phyloP scores from a whole-genome alignment of 1,140 invertebrate species.

The Paraescarpia echinospica region DNA sequence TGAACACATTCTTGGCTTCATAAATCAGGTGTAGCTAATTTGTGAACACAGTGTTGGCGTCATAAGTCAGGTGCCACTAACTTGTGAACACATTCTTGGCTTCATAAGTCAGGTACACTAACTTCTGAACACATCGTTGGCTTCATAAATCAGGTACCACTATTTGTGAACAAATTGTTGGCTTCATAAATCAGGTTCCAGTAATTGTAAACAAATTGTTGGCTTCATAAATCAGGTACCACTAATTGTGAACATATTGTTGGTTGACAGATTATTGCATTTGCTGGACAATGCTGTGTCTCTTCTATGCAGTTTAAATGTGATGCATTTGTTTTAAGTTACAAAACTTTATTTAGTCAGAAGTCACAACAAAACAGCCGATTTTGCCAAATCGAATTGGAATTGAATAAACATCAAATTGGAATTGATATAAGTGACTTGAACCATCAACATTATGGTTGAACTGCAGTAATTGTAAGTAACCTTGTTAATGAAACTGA shows the following conservation, averaged over 20 bases:
- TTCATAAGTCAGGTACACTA: neutral
- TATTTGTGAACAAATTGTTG: neutral
- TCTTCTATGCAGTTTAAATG: too few relatives aligned
- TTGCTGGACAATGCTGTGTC: too few relatives aligned
- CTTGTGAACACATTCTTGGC: neutral
- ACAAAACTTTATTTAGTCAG: too few relatives aligned
- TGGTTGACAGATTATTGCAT: too few relatives aligned
- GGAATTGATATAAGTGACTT: too few relatives aligned
- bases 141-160: slow-evolving; percentile 77
- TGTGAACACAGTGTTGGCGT: slow-evolving; percentile 67
- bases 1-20: neutral
- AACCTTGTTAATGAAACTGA: too few relatives aligned
- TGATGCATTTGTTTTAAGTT: too few relatives aligned
- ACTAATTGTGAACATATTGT: neutral
- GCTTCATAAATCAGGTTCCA: neutral
- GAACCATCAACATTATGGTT: too few relatives aligned
- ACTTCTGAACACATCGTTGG: slow-evolving; percentile 63
- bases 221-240: slow-evolving; percentile 83
- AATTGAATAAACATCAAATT: too few relatives aligned
- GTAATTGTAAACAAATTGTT: slow-evolving; percentile 49
- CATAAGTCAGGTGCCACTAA: slow-evolving; percentile 73
- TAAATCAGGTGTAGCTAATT: neutral
- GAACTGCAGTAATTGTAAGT: too few relatives aligned
- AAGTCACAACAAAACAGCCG: too few relatives aligned
- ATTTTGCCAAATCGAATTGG: too few relatives aligned